A percentile compares a stretch with the other conserved stretches of the same genome.
Conservation (phyloP, 2,888 invertebrate species). For the Caenorhabditis doughertyi region DNA sequence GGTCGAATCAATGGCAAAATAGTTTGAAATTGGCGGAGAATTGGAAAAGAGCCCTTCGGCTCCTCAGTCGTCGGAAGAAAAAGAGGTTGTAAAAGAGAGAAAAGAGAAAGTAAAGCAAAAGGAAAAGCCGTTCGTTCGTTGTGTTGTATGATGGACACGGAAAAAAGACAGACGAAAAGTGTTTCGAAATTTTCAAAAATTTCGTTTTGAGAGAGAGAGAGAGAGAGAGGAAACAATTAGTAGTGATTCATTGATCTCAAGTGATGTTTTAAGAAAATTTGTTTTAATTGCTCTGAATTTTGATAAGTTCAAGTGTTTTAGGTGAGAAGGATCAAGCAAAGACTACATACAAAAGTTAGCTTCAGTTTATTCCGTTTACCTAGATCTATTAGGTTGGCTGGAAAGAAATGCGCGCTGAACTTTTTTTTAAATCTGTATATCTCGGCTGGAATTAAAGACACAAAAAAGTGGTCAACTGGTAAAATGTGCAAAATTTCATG, state of each 20-base stretch:
- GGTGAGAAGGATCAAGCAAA: too few relatives aligned
- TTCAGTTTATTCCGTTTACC: too few relatives aligned
- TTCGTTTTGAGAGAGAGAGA: neutral
- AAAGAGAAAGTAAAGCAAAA: conserved; percentile 14
- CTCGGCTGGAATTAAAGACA: too few relatives aligned
- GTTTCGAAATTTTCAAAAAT: conserved; percentile 46
- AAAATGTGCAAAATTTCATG: too few relatives aligned
- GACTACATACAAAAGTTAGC: too few relatives aligned
- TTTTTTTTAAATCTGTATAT: too few relatives aligned
- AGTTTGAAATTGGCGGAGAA: conserved; percentile 40
- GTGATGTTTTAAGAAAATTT: neutral
- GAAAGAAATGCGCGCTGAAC: too few relatives aligned
- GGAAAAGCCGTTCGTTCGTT: conserved; percentile 41
- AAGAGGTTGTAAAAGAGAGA: conserved; percentile 44
- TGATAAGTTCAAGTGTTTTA: too few relatives aligned
- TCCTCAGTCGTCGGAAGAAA: neutral
- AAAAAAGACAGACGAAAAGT: neutral
- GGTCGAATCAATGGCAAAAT: conserved; percentile 54
- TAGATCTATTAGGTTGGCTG: too few relatives aligned
- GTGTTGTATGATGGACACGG: conserved; percentile 24
- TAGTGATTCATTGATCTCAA: neutral
- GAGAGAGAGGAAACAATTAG: conserved; percentile 3
- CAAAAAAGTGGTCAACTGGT: too few relatives aligned
- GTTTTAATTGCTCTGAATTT: too few relatives aligned
- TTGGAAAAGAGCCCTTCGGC: conserved; percentile 1